These are phyloP conservation scores for Dascillus cervinus DNA, from an alignment of 2,888 invertebrate genomes.

Conservation along the genomic window DNA sequence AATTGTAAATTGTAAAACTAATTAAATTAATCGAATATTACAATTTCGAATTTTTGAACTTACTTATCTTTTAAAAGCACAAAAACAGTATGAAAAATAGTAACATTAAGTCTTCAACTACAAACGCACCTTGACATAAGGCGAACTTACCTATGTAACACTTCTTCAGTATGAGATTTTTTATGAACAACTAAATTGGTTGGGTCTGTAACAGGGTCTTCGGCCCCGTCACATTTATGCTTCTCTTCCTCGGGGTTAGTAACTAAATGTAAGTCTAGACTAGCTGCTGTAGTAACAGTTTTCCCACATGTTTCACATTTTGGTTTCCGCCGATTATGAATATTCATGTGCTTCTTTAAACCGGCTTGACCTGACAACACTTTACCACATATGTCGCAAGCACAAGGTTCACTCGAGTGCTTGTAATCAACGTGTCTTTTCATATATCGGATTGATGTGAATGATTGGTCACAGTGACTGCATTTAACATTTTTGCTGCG, in stretches of 20 bases:
- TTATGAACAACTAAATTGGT: too few relatives aligned
- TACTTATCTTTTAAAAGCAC: too few relatives aligned
- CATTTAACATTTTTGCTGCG: constrained; percentile 12
- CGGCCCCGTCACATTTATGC: constrained; percentile 41
- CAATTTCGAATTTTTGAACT: too few relatives aligned
- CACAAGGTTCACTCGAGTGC: too few relatives aligned
- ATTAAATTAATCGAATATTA: too few relatives aligned
- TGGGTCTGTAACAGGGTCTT: constrained; percentile 18
- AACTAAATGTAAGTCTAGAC: constrained; percentile 27
- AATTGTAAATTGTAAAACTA: too few relatives aligned
- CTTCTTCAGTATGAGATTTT: too few relatives aligned
- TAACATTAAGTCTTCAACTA: too few relatives aligned
- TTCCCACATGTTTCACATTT: constrained; percentile 30
- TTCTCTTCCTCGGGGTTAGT: constrained; percentile 43
- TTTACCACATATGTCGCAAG: too few relatives aligned
- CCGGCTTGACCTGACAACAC: background rate
- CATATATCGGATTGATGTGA: constrained; percentile 14
- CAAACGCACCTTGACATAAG: too few relatives aligned
- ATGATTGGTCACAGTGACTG: constrained; percentile 14
- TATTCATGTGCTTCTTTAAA: background rate
- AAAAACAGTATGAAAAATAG: too few relatives aligned
- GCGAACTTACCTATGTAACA: too few relatives aligned
- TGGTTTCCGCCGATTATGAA: background rate
- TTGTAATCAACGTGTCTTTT: constrained; percentile 16
- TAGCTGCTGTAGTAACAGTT: constrained; percentile 26